Base-by-base conservation (phyloP, 2,113 vertebrate genomes). In the Xenus cinereus region DNA sequence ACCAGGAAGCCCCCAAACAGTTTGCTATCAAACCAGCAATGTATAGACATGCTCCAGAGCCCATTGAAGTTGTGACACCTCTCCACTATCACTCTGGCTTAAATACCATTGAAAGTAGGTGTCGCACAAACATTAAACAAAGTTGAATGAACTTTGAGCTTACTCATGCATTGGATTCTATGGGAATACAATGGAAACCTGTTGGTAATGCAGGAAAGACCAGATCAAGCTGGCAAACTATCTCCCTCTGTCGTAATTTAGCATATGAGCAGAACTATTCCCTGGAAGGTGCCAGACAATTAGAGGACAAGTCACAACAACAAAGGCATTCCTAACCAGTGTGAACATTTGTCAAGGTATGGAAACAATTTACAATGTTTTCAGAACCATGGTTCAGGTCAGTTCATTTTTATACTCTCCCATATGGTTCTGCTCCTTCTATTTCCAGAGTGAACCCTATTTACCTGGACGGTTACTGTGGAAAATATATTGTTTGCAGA, bases 311-410 rank as follows among this genome's bases (percentile, higher is more conserved):
- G 62, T 64, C 77, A 78, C 60, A 93, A 72, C 74, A 95, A 91
- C 60, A 88, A 77, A 94, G 50, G 66, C 66, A 18, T 86, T 93
- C 72, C 78, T 81, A 84, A 72, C 28, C 64, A 66, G 26, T 17
- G 54, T 18, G 68, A 96, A 45, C 95, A 93, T 94, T 91, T 93
- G 74, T 92, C 93, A 97, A 95, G n/a, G 77, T 89, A 94, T 90
- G 73, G 95, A 94, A 97, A 96, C 85, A 97, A 95, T 96, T 96
- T 96, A 93, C 92, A 81, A 83, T 91, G 88, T 97, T 97, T 97
- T 96, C 81, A 97, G 81, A 95, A 93, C 92, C 6, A 1, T 81
- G 74, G 84, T 92, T 96, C 84, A 94, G 86, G 93, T 95, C 96
- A 97, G 74, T 95, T 94, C 96, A 91, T 97, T 97, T 95, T 96